These are phyloP conservation scores for Drosophila sturtevanti DNA, from an alignment of 1,140 invertebrate species.

Conservation along the genomic window DNA sequence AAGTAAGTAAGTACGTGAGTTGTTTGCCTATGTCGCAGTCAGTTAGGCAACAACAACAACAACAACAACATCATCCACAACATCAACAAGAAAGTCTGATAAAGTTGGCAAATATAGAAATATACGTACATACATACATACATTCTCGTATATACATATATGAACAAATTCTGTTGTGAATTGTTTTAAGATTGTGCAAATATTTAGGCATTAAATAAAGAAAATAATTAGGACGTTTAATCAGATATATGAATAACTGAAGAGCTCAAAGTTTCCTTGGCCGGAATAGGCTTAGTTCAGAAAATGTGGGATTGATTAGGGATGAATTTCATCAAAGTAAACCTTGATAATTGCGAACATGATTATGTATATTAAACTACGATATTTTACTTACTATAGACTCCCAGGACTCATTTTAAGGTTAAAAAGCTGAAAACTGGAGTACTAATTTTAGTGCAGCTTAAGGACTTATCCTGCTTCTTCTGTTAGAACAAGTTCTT, in stretches of 20 bases:
- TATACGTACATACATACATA: background rate
- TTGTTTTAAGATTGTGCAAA: conserved; percentile 30
- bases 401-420: too few species aligned
- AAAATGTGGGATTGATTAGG: too few species aligned
- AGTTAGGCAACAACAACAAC: conserved; percentile 4
- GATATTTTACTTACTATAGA: too few species aligned
- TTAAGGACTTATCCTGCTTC: too few species aligned
- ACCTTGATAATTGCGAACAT: too few species aligned
- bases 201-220: conserved; percentile 15
- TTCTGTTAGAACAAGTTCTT: too few species aligned
- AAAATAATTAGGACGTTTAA: background rate
- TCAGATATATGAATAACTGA: background rate
- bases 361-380: too few species aligned
- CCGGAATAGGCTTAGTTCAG: too few species aligned
- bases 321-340: too few species aligned
- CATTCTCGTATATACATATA: too few species aligned
- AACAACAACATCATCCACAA: background rate
- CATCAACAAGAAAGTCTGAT: conserved; percentile 20
- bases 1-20: conserved; percentile 19
- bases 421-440: too few species aligned
- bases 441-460: too few species aligned
- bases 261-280: background rate
- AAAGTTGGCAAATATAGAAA: conserved; percentile 38
- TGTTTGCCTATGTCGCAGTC: conserved; percentile 43
- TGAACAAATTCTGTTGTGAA: conserved; percentile 7